Percentiles rank a stretch among this genome's conserved stretches.
Evolutionary conservation across 2,888 invertebrate genomes (phyloP).

Genomic region (Lobophora halterata): DNA sequence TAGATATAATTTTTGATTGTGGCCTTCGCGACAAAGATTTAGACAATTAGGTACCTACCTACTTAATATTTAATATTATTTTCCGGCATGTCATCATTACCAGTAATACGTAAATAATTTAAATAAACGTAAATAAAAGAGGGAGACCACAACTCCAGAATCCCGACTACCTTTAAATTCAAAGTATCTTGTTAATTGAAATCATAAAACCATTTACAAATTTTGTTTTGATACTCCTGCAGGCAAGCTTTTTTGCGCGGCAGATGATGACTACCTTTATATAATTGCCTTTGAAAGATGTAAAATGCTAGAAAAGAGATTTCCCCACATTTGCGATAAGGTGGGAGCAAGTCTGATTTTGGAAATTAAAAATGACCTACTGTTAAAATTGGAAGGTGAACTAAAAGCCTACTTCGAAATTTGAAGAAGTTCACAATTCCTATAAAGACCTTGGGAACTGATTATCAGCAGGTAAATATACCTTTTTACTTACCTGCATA

Average conservation of each 20-base stretch:
- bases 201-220: conserved; percentile 34
- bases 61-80: too few species aligned
- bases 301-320: conserved; percentile 51
- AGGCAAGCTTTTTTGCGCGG: conserved; percentile 54
- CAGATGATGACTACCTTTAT: conserved; percentile 57
- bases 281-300: conserved; percentile 57
- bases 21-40: too few species aligned
- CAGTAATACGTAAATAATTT: too few species aligned
- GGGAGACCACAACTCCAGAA: too few species aligned
- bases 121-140: too few species aligned
- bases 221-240: conserved; percentile 48
- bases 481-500: not conserved
- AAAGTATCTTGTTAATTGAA: conserved; percentile 23
- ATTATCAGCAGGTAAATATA: conserved; percentile 68
- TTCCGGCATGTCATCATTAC: too few species aligned
- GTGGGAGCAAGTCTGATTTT: conserved; percentile 43
- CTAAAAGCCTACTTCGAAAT: conserved; percentile 50
- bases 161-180: too few species aligned
- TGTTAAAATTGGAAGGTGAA: conserved; percentile 47
- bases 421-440: conserved; percentile 58
- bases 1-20: too few species aligned
- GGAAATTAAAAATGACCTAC: conserved; percentile 46
- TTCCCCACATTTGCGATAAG: conserved; percentile 42
- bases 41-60: too few species aligned
- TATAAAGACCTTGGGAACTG: conserved; percentile 60